Evolutionary conservation across 2,888 invertebrate genomes (phyloP).

Genomic region (Stenodema calcarata): DNA sequence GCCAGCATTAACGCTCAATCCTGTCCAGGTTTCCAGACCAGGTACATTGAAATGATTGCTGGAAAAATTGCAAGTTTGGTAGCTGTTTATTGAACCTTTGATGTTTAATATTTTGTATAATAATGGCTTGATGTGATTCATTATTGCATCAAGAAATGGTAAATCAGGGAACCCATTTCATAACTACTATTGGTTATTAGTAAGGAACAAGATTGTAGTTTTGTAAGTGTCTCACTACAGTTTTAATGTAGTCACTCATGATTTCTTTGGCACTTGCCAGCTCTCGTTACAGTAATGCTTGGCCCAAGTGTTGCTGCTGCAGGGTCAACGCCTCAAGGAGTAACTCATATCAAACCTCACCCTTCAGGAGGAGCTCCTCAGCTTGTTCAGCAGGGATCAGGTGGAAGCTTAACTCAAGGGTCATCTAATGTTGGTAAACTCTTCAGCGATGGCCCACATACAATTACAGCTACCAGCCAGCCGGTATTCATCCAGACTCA

Average conservation of each 20-base stretch:
- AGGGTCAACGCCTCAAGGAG: not conserved
- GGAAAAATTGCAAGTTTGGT: too few relatives aligned
- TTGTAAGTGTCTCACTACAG: too few relatives aligned
- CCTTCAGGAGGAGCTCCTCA: conserved; percentile 1
- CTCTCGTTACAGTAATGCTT: conserved; percentile 39
- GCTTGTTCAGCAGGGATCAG: not conserved
- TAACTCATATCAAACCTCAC: conserved; percentile 36
- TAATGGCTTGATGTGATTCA: too few relatives aligned
- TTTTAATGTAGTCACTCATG: not conserved
- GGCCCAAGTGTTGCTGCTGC: conserved; percentile 21
- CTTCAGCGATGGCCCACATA: not conserved
- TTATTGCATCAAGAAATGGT: too few relatives aligned
- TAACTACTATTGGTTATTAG: too few relatives aligned
- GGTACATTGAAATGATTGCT: not conserved
- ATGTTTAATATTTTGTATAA: too few relatives aligned
- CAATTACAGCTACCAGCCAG: conserved; percentile 7
- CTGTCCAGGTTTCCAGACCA: conserved; percentile 42
- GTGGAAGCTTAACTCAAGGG: not conserved
- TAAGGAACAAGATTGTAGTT: too few relatives aligned
- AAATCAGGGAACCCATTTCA: too few relatives aligned
- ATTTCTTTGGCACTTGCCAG: not conserved
- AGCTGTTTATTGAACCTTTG: too few relatives aligned
- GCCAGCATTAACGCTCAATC: conserved; percentile 49
- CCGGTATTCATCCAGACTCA: conserved; percentile 38
- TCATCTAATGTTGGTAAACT: not conserved